Base-by-base conservation (phyloP, 1,140 invertebrate genomes). In the Hetaerina americana region DNA sequence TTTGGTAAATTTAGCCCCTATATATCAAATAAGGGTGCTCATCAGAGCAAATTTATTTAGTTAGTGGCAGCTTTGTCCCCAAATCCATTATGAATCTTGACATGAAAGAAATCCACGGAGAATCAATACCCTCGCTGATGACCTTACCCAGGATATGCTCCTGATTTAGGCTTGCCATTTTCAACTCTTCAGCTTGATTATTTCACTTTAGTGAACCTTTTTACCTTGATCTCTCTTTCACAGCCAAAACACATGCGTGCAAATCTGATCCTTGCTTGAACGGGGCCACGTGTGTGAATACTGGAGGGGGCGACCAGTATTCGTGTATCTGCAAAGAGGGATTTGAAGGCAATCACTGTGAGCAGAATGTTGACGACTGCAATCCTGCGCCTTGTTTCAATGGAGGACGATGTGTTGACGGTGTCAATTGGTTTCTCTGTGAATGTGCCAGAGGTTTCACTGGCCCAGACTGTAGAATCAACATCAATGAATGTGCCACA, bases 391-490 rank as follows among this genome's bases (percentile, higher is more conserved):
- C 90, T 0, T 92, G 90, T 78, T 84, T 90, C 27, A 91, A 92
- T 77, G 89, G 89, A n/a, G 90, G 88, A 5, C 89, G 88, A 73
- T 92, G 89, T 78, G 87, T 91, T 5, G 92, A 93, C 76, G 91
- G 91, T 0, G 86, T 89, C 71, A 93, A 90, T 80, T 92, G 86
- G 90, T 93, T 86, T 79, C 82, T 82, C 68, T 90, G 85, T 78
- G 86, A 92, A 75, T 95, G 93, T 79, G 87, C 90, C 10, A 76
- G 85, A 75, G 85, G 93, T 74, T 90, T 95, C 84, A 87, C 85
- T 67, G 91, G 79, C 18, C 84, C 85, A 0, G 86, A 85, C 31
- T 93, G 92, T 76, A 83, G 89, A 68, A 87, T 90, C 78, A 91
- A 92, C 77, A 85, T 90, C n/a, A 89, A 92, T 77, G 90, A 91